These are phyloP conservation scores for Eolophus roseicapilla DNA, from an alignment of 2,113 vertebrate species.

Conservation along the genomic window DNA sequence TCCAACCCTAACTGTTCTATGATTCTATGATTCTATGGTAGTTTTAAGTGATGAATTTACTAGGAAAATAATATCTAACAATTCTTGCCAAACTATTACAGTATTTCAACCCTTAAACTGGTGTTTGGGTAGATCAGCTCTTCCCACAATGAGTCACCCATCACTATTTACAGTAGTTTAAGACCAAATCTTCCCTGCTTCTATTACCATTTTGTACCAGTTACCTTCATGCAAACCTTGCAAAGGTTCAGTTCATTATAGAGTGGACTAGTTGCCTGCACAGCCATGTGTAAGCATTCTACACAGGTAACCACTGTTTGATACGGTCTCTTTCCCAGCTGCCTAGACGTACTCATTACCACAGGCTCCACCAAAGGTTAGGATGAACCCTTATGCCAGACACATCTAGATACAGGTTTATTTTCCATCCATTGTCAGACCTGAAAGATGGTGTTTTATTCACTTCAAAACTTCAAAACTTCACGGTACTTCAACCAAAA, in stretches of 20 bases:
- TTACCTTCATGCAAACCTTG: background rate
- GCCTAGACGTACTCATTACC: background rate
- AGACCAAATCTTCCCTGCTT: background rate
- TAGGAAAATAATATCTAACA: background rate
- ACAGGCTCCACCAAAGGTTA: background rate
- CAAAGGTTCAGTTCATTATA: background rate
- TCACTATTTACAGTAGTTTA: background rate
- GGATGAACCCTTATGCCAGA: background rate
- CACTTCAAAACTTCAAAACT: background rate
- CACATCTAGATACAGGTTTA: background rate
- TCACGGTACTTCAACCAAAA: background rate
- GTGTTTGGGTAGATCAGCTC: background rate
- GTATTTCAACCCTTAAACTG: background rate
- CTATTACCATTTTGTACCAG: background rate
- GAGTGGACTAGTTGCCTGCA: background rate
- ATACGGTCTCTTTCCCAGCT: background rate
- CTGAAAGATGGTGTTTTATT: background rate
- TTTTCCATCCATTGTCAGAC: background rate
- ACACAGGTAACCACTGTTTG: background rate
- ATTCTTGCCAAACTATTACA: background rate
- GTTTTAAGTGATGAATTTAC: background rate
- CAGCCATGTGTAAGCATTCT: background rate
- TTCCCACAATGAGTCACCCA: background rate
- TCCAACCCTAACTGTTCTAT: background rate
- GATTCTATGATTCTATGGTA: background rate